These are phyloP conservation scores for Drosophila pullipes DNA, from an alignment of 2,888 invertebrate genomes.

Conservation along the genomic window DNA sequence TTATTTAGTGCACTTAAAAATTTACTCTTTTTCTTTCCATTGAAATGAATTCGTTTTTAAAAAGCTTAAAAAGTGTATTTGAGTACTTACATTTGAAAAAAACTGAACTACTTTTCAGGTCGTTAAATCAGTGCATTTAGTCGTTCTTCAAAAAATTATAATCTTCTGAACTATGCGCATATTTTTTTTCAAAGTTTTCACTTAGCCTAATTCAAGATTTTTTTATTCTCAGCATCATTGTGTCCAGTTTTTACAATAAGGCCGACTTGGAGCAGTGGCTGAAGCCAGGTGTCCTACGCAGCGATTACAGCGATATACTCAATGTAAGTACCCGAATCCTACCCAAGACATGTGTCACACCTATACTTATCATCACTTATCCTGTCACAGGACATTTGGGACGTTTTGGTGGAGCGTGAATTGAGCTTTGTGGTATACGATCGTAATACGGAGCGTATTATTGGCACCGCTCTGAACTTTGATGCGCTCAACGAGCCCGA, in stretches of 20 bases:
- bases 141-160: not conserved
- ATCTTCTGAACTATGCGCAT: not conserved
- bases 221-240: constrained; percentile 89
- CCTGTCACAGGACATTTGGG: constrained; percentile 88
- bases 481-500: constrained; percentile 93
- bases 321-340: constrained; percentile 78
- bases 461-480: constrained; percentile 92
- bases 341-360: not conserved
- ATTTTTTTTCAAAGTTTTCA: not conserved
- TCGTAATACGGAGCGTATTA: constrained; percentile 86
- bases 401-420: constrained; percentile 88
- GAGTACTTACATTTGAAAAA: not conserved
- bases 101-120: not conserved
- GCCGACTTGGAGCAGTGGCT: constrained; percentile 94
- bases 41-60: not conserved
- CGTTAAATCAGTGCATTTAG: not conserved
- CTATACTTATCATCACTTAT: not conserved
- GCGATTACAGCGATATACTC: constrained; percentile 90
- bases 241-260: constrained; percentile 93
- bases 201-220: not conserved
- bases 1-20: no score
- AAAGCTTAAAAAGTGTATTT: no score
- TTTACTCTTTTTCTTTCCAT: no score
- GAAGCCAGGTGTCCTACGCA: constrained; percentile 88
- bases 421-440: constrained; percentile 90